A percentile compares a stretch with the other conserved stretches of the same genome.
Evolutionary conservation across 92 coral and sea anemone genomes (phyloP).

Genomic region (Siderastrea radians): DNA sequence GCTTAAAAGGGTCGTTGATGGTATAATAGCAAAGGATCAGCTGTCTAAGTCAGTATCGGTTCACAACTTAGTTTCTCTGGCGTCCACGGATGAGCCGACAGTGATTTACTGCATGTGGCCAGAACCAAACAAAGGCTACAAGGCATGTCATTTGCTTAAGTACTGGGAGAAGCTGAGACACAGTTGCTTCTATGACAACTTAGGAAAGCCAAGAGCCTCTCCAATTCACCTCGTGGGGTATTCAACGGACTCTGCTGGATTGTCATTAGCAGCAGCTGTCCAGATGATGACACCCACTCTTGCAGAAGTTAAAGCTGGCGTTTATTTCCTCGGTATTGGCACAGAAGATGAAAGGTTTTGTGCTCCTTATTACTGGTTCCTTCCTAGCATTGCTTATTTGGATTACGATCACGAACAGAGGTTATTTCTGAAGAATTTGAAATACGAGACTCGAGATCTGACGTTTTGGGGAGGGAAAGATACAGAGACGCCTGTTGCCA

Average conservation of each 20-base stretch:
- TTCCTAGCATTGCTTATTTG: conserved; percentile 51
- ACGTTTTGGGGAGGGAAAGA: conserved; percentile 51
- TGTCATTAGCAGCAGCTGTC: conserved; percentile 52
- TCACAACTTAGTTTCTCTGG: too few relatives aligned
- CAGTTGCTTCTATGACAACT: conserved; percentile 35
- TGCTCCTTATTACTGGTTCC: conserved; percentile 52
- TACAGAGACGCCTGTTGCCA: conserved; percentile 20
- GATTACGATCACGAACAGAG: conserved; percentile 59
- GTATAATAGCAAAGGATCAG: too few relatives aligned
- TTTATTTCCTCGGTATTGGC: conserved; percentile 52
- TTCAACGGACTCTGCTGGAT: conserved; percentile 63
- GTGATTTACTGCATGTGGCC: conserved; percentile 48
- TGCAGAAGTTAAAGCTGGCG: conserved; percentile 19
- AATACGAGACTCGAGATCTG: conserved; percentile 61
- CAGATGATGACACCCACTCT: conserved; percentile 38
- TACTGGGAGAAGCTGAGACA: neutral
- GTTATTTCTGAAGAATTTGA: neutral
- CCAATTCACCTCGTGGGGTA: conserved; percentile 49
- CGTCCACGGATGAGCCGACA: conserved; percentile 4
- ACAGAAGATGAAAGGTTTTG: conserved; percentile 39
- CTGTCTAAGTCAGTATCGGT: too few relatives aligned
- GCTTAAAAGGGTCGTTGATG: too few relatives aligned
- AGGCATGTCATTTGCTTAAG: neutral
- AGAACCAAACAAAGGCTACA: conserved; percentile 43
- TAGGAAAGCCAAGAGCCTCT: conserved; percentile 34